Base-by-base conservation (phyloP, 2,888 invertebrate genomes). In the Hirudinaria manillensis region DNA sequence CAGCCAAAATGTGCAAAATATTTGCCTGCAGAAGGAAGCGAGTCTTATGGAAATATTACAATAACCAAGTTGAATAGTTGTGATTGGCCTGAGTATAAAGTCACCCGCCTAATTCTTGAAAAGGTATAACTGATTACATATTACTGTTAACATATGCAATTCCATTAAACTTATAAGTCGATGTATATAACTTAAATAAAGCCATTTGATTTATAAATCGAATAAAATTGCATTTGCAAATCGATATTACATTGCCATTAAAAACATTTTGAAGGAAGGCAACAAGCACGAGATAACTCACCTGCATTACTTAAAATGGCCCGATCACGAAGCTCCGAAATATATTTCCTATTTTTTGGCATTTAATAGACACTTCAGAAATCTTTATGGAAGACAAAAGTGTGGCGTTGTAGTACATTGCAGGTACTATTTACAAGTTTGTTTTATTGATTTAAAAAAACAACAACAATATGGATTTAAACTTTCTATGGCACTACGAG, bases 1-100 rank as follows among this genome's bases (percentile, higher is more conserved):
- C 19, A 74, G 74, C 29, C 38, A 3, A 74, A 74, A 38, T 66
- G 74, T 29, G 74, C 32, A 38, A 27, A 74, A 38, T 74, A 74
- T 65, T 74, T 66, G 74, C 74, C 74, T 19, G 24, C 19, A 13
- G 24, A 1, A 27, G 67, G 74, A 34, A 36, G 21, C 7, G 24
- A 32, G n/a, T 34, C 19, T 10, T 29, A 19, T 7, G 61, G 36
- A 13, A 67, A 67, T 1, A 45, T 38, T 16, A 67, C 38, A 65
- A 24, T 61, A 56, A 36, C 36, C 1, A 29, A 56, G 24, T 29
- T 55, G n/a, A 61, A 29, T 13, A 21, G 13, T n/a, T 7, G 16
- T 10, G 45, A 45, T 45, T 45, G 45, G 45, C 45, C 45, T 45
- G 45, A 45, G 10, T 45, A 45, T 7, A 45, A 45, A 45, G 45